Evolutionary conservation across 2,113 vertebrate species (phyloP).

Genomic region (Labeo catla): DNA sequence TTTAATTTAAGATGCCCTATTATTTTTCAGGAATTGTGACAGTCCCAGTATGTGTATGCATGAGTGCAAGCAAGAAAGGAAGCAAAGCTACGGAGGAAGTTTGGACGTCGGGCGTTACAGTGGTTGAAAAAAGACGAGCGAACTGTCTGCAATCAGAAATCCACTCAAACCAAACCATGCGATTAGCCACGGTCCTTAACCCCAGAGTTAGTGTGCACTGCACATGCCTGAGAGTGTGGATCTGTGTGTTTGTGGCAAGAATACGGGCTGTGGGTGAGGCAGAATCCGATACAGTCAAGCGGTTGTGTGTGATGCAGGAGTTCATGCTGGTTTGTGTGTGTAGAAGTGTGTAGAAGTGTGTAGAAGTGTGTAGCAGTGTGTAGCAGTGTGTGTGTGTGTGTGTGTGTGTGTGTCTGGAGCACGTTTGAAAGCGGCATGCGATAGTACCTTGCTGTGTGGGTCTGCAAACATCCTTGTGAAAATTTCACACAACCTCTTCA

Average conservation of each 20-base stretch:
- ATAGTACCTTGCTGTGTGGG: constrained; percentile 96
- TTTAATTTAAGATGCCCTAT: neutral
- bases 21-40: neutral
- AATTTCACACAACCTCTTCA: constrained; percentile 98
- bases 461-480: constrained; percentile 99
- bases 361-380: neutral
- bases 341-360: neutral
- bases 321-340: constrained; percentile 28
- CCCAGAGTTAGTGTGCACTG: constrained; percentile 58
- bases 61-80: constrained; percentile 54
- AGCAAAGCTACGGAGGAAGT: constrained; percentile 26
- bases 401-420: neutral
- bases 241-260: constrained; percentile 36
- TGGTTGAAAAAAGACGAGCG: constrained; percentile 52
- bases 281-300: constrained; percentile 58
- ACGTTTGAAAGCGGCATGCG: constrained; percentile 34
- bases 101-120: constrained; percentile 38
- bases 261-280: constrained; percentile 57
- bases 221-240: constrained; percentile 65
- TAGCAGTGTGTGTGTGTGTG: constrained; percentile 4
- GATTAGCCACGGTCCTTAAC: constrained; percentile 62
- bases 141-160: constrained; percentile 56
- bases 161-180: constrained; percentile 69
- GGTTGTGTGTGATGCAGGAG: constrained; percentile 30
- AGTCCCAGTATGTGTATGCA: neutral